A percentile compares a stretch with the other conserved stretches of the same genome.
phyloP scores from a whole-genome alignment of 2,888 invertebrate genomes.

The Rhagonycha lutea region DNA sequence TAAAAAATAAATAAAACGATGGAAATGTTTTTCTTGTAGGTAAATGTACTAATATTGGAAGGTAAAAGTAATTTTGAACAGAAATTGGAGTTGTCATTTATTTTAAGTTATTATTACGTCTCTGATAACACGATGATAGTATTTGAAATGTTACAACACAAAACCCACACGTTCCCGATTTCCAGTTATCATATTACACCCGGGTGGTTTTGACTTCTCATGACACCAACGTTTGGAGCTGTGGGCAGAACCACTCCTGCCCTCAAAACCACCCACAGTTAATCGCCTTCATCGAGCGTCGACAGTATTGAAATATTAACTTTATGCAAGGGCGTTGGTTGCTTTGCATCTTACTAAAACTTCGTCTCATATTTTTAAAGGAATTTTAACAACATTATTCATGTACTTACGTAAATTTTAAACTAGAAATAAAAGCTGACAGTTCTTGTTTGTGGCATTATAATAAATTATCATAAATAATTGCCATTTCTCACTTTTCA shows the following conservation, averaged over 20 bases:
- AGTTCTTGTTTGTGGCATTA: not conserved
- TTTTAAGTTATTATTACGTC: not conserved
- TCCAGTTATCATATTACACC: constrained; percentile 24
- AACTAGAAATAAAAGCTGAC: not conserved
- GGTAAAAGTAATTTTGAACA: not conserved
- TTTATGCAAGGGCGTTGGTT: constrained; percentile 37
- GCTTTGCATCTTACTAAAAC: constrained; percentile 23
- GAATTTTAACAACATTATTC: constrained; percentile 11
- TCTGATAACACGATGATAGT: not conserved
- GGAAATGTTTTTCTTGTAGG: not conserved
- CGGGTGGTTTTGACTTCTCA: constrained; percentile 25
- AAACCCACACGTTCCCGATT: constrained; percentile 22
- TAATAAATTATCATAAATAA: not conserved
- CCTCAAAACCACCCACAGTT: constrained; percentile 37
- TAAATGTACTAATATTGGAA: not conserved
- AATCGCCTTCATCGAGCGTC: constrained; percentile 28
- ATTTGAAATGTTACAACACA: constrained; percentile 12
- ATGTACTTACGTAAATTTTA: not conserved
- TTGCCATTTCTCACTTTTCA: not conserved
- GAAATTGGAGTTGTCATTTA: not conserved
- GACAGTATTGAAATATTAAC: constrained; percentile 40
- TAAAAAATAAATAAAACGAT: no score
- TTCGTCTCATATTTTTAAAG: constrained; percentile 13
- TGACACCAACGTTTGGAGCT: constrained; percentile 20
- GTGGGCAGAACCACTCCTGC: constrained; percentile 29